These are phyloP conservation scores for Phoxinus dragarum DNA, from an alignment of 2,797 vertebrate genomes.

Conservation along the genomic window DNA sequence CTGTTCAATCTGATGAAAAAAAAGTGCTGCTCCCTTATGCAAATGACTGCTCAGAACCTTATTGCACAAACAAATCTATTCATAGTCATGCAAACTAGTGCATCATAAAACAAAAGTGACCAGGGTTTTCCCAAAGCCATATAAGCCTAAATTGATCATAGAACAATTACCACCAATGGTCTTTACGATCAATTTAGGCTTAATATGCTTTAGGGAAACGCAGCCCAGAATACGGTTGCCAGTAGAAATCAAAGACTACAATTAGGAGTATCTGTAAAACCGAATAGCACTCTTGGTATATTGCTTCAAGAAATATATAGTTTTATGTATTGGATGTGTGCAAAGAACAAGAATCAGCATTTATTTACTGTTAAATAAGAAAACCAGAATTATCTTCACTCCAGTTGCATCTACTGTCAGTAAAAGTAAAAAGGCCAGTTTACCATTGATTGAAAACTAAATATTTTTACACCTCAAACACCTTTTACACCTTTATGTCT, in stretches of 20 bases:
- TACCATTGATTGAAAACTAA: not conserved
- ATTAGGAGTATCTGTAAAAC: not conserved
- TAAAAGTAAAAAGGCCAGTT: too few species aligned
- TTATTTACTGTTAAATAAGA: not conserved
- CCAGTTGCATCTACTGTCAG: not conserved
- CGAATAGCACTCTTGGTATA: not conserved
- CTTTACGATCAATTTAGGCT: not conserved
- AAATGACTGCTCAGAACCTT: slow-evolving; percentile 67
- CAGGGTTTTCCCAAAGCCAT: not conserved
- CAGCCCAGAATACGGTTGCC: not conserved
- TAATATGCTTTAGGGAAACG: not conserved
- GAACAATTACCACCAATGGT: not conserved
- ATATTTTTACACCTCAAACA: not conserved
- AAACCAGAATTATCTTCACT: not conserved
- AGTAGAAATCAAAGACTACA: not conserved
- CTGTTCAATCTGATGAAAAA: slow-evolving; percentile 25
- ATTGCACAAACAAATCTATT: slow-evolving; percentile 77
- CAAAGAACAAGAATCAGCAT: too few species aligned
- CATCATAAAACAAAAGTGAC: slow-evolving; percentile 13
- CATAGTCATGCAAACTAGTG: slow-evolving; percentile 73
- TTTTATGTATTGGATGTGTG: too few species aligned
- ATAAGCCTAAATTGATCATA: not conserved
- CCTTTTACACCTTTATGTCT: not conserved
- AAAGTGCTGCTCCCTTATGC: slow-evolving; percentile 44
- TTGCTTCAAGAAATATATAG: not conserved